phyloP scores from a whole-genome alignment of 1,140 invertebrate genomes.

The Zaprionus nigranus region DNA sequence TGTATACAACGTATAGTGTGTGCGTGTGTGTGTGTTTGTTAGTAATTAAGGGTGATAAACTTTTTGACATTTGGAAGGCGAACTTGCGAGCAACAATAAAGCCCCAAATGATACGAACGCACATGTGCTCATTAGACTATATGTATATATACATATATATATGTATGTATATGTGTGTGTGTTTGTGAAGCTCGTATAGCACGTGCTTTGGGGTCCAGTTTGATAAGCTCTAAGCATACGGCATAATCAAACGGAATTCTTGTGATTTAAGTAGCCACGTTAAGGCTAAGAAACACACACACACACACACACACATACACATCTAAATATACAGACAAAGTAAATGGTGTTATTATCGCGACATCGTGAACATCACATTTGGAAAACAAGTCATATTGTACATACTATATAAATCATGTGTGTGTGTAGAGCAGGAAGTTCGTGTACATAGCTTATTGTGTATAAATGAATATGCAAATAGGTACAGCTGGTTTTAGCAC shows the following conservation, averaged over 20 bases:
- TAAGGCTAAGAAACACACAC: background rate
- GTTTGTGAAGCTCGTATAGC: background rate
- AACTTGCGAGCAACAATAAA: slow-evolving; percentile 27
- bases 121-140: slow-evolving; percentile 46
- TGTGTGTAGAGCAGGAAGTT: slow-evolving; percentile 3
- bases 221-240: slow-evolving; percentile 29
- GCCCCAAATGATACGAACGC: slow-evolving; percentile 26
- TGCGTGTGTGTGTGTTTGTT: slow-evolving; percentile 21
- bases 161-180: slow-evolving; percentile 17
- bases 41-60: slow-evolving; percentile 70
- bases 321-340: background rate
- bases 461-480: slow-evolving; percentile 24
- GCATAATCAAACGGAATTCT: slow-evolving; percentile 27
- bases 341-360: slow-evolving; percentile 17
- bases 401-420: slow-evolving; percentile 1
- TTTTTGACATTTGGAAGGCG: slow-evolving; percentile 61
- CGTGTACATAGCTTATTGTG: slow-evolving; percentile 18
- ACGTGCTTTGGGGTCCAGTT: slow-evolving; percentile 27
- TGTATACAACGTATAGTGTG: background rate
- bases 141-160: slow-evolving; percentile 12
- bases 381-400: slow-evolving; percentile 12
- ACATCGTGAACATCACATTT: slow-evolving; percentile 21
- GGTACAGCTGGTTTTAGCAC: slow-evolving; percentile 25
- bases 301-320: background rate
- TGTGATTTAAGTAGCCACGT: slow-evolving; percentile 28